Evolutionary conservation across 2,888 invertebrate species (phyloP).

Genomic region (Oligia fasciuncula): DNA sequence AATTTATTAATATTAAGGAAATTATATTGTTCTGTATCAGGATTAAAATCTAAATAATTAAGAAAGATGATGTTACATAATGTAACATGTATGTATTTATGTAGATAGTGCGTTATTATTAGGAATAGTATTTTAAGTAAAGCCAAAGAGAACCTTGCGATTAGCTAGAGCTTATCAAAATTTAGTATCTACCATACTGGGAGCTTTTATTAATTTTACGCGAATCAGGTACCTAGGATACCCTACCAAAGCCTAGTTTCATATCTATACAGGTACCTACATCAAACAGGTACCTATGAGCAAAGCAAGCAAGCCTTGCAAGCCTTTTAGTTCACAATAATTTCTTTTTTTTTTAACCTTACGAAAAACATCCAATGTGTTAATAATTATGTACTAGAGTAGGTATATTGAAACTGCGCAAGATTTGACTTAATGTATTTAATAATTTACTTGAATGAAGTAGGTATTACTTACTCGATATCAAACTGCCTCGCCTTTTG

Average conservation of each 20-base stretch:
- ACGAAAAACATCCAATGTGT: neutral
- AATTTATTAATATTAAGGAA: conserved; percentile 7
- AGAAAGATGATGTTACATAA: conserved; percentile 21
- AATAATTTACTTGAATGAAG: neutral
- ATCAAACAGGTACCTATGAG: neutral
- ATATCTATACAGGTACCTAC: neutral
- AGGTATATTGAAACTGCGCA: neutral
- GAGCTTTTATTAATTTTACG: neutral
- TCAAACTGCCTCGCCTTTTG: neutral
- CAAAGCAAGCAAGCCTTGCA: neutral
- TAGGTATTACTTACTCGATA: neutral
- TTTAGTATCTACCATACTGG: neutral
- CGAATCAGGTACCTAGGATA: no score
- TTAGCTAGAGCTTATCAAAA: conserved; percentile 10
- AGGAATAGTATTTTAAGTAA: conserved; percentile 23
- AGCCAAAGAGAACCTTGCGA: conserved; percentile 25
- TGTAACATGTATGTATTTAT: conserved; percentile 31
- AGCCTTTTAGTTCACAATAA: no score
- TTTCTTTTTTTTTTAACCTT: no score
- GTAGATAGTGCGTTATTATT: conserved; percentile 40
- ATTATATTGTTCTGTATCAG: conserved; percentile 34
- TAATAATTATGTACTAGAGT: neutral
- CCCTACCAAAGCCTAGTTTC: no score
- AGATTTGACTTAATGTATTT: neutral
- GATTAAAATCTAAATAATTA: conserved; percentile 26